Conservation (phyloP, 2,113 vertebrate genomes). For the Rhizomys pruinosus region DNA sequence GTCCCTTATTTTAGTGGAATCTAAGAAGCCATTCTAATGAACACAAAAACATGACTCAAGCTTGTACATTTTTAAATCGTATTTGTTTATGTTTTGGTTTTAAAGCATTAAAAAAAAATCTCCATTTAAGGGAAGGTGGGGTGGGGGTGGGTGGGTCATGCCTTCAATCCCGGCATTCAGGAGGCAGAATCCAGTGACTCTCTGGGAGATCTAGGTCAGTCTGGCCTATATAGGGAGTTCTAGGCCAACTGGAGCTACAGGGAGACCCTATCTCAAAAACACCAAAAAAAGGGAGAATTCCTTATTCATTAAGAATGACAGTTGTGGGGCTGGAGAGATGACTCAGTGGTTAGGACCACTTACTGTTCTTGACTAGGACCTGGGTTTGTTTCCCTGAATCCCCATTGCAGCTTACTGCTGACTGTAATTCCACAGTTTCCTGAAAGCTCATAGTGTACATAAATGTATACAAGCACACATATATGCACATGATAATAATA, state of each 20-base stretch:
- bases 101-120: neutral
- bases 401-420: neutral
- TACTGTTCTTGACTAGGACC: neutral
- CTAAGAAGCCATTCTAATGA: neutral
- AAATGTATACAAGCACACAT: no score
- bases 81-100: neutral
- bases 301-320: neutral
- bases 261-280: no score
- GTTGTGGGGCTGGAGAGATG: neutral
- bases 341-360: neutral
- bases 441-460: neutral
- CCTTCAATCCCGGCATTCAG: no score
- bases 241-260: no score
- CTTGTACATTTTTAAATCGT: neutral
- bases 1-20: neutral
- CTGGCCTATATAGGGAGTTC: no score
- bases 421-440: no score
- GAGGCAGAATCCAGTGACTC: no score
- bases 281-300: no score
- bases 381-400: neutral
- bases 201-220: no score
- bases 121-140: no score
- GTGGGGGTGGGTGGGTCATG: no score
- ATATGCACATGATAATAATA: neutral
- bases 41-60: neutral